Conservation (phyloP, 2,113 vertebrate genomes). For the Arizona elegans region DNA sequence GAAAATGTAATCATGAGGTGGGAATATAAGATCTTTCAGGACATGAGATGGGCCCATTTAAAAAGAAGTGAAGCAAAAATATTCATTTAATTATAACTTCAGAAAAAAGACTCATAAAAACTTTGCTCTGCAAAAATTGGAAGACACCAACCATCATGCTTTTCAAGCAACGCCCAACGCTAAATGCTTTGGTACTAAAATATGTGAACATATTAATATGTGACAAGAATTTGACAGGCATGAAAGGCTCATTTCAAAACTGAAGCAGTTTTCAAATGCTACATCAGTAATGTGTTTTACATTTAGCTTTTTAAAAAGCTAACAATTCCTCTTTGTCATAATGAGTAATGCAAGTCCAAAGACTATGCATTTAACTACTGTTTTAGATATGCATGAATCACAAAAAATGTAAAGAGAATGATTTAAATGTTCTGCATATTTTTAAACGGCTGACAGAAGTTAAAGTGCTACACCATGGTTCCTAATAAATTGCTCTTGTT, state of each 20-base stretch:
- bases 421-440: background rate
- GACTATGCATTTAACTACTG: background rate
- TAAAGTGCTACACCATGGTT: background rate
- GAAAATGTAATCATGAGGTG: background rate
- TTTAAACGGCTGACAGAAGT: background rate
- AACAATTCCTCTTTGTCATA: background rate
- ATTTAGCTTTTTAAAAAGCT: background rate
- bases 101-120: background rate
- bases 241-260: background rate
- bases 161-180: background rate
- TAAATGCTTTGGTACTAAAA: background rate
- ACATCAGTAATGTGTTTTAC: background rate
- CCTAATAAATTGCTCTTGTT: slow-evolving; percentile 20
- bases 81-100: background rate
- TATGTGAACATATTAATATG: background rate
- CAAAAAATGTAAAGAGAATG: background rate
- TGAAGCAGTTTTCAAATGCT: background rate
- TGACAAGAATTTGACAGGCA: background rate
- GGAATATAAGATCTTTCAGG: background rate
- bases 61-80: background rate
- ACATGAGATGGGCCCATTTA: background rate
- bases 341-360: background rate
- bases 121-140: background rate
- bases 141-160: background rate
- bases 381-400: background rate